phyloP scores from a whole-genome alignment of 1,140 invertebrate genomes.

The Copidosoma floridanum region DNA sequence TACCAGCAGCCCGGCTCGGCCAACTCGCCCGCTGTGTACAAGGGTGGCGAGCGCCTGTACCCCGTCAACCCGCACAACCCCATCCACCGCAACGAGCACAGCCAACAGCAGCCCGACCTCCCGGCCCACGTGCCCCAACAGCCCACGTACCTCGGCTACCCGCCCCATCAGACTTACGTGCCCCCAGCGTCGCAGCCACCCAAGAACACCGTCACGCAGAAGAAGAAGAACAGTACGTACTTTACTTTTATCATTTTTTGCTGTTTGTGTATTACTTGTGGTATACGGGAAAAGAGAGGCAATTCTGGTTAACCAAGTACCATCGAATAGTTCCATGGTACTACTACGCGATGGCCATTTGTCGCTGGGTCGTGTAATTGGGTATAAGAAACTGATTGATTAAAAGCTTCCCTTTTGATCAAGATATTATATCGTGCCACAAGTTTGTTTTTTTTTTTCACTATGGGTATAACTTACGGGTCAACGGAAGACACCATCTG shows the following conservation, averaged over 20 bases:
- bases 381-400: too few species aligned
- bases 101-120: conserved; percentile 50
- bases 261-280: too few species aligned
- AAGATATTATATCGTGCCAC: too few species aligned
- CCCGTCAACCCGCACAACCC: conserved; percentile 43
- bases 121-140: conserved; percentile 47
- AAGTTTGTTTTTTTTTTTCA: too few species aligned
- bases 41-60: conserved; percentile 50
- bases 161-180: conserved; percentile 47
- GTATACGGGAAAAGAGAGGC: too few species aligned
- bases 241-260: background rate
- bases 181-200: conserved; percentile 49
- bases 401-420: too few species aligned
- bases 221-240: conserved; percentile 57
- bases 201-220: conserved; percentile 53
- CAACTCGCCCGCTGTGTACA: conserved; percentile 53
- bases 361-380: too few species aligned
- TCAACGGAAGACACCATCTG: too few species aligned
- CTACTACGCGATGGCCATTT: too few species aligned
- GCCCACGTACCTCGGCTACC: conserved; percentile 51
- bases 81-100: conserved; percentile 44
- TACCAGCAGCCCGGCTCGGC: conserved; percentile 47
- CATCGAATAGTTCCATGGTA: too few species aligned
- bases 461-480: too few species aligned
- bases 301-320: too few species aligned